Evolutionary conservation across 2,888 invertebrate genomes (phyloP), one percentile per base, ranked within the genome.

Genomic region (Agrotis clavis): DNA sequence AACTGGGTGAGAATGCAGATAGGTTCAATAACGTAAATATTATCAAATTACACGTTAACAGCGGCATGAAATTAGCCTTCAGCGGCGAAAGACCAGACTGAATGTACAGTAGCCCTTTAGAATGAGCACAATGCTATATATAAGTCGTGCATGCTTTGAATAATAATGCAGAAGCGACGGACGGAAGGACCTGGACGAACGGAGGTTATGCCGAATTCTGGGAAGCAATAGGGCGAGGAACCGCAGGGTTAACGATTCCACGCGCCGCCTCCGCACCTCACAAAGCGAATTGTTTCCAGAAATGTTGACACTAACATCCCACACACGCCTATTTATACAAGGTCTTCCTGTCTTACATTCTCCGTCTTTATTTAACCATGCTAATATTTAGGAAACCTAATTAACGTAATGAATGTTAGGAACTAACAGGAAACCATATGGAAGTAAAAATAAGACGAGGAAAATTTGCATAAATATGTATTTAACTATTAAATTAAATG

Each of bases 151-250:
- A 74, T 68, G 82, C 67, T 74, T 70, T 73, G 89, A 89, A 90
- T 90, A 76, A 76, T 80, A 87, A 90, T 82, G 41, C 51, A 62
- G 25, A 74, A 59, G 54, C 72, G 70, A 72, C 80, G 82, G 77
- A 77, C 89, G 89, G 88, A 89, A 89, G 88, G 85, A 87, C 82
- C 71, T 71, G 74, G 75, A 69, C 80, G 64, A 81, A 78, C 65
- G 74, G 67, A 82, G 88, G 88, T 86, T 83, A 85, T 68, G 79
- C 78, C 85, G 70, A 86, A 86, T 89, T 87, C 89, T 86, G 70
- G 73, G 87, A 89, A 89, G 74, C 57, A 75, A 69, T 67, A 82
- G 79, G 79, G 74, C 77, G 71, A 76, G 76, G 78, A 82, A 74
- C 67, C 71, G 67, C 66, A 64, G 62, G 72, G 59, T 73, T 79